Conservation (phyloP, 2,113 vertebrate species). For the Neolamprologus ventralis region DNA sequence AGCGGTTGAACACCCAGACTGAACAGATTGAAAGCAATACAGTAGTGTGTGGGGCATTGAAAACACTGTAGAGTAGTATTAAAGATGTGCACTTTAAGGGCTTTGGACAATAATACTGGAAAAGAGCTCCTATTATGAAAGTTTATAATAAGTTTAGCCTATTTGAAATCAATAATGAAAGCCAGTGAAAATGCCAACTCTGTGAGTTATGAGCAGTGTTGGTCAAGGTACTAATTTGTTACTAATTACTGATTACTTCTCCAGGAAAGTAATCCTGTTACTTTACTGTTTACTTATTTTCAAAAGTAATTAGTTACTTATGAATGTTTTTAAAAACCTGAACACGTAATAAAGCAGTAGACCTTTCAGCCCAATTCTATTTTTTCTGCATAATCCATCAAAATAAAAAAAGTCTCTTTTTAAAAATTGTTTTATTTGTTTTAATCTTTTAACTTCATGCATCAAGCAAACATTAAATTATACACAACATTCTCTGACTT, state of each 20-base stretch:
- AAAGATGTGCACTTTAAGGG: neutral
- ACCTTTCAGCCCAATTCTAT: neutral
- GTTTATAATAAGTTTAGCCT: neutral
- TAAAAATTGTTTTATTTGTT: neutral
- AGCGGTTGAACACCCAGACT: neutral
- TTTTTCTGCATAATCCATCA: neutral
- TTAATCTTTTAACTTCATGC: neutral
- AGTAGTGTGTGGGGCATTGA: neutral
- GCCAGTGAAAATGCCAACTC: neutral
- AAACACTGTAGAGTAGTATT: neutral
- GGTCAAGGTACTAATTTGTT: neutral
- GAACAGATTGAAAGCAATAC: neutral
- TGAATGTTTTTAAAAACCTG: neutral
- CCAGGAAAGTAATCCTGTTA: neutral
- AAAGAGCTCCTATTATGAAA: neutral
- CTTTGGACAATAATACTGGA: neutral
- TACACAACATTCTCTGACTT: neutral
- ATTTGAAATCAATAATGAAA: neutral
- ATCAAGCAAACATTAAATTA: neutral
- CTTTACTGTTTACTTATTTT: neutral
- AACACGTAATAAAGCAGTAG: neutral
- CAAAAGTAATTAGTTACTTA: neutral
- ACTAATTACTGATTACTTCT: neutral
- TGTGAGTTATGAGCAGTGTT: neutral
- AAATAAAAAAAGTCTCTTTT: neutral